Evolutionary conservation across 2,888 invertebrate species (phyloP), one percentile per base, ranked within the genome.

Genomic region (Teinopalpus imperialis): DNA sequence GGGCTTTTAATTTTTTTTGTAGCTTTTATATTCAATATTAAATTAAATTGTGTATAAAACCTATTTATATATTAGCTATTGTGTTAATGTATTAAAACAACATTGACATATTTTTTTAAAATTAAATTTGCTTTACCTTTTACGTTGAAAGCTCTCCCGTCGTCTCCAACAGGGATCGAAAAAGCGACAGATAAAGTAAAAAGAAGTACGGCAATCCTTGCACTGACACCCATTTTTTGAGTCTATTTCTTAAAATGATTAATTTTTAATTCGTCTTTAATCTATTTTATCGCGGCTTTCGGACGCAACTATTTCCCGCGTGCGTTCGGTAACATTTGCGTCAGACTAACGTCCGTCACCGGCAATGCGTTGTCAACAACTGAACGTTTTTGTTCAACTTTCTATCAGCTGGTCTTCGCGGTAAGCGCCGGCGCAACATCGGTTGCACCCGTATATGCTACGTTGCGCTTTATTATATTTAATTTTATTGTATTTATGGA

Each of bases 231-330:
- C 87, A 88, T 87, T 66, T 69, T 76, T 58, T 48, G 56, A 61
- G 59, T 63, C 52, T 57, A n/a, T 50, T 41, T 51, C 51, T 54
- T 47, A 29, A n/a, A n/a, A n/a, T n/a, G n/a, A 49, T 50, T 37
- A 32, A 49, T 53, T 51, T 46, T 54, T 56, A 37, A 48, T 24
- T 44, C 37, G 49, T 48, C 31, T 47, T 45, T 47, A 48, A 44
- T 52, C 52, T 52, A 7, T 47, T 46, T 53, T 61, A 58, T 61
- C 59, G 71, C 71, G 67, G 61, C 21, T 48, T 29, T 12, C 23
- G 54, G 79, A 82, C 85, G 86, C 81, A 86, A 86, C 85, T 85
- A 79, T 81, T 81, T 76, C 73, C 82, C 83, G 83, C 82, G 77
- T 73, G 61, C 58, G 66, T 56, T 68, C 78, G 83, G 82, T 82